Conservation (phyloP, 1,140 invertebrate species). For the Calosoma granatense region DNA sequence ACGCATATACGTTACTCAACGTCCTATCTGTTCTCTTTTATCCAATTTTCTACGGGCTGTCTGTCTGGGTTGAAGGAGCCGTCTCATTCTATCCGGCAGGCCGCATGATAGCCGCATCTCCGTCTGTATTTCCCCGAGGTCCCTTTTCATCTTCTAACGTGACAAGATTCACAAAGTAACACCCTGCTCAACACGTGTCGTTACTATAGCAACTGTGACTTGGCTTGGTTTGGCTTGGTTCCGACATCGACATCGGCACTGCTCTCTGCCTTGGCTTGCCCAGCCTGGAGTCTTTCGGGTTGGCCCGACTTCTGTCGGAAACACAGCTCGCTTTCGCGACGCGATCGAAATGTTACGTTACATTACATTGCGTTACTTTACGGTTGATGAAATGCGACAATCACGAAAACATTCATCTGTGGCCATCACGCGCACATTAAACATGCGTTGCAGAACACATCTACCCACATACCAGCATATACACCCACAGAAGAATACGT, state of each 20-base stretch:
- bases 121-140: conserved; percentile 9
- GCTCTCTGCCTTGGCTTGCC: no score
- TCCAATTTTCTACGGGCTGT: conserved; percentile 7
- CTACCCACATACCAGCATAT: no score
- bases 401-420: background rate
- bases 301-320: background rate
- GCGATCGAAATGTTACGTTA: background rate
- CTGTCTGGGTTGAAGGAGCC: background rate
- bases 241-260: no score
- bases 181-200: conserved; percentile 35
- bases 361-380: background rate
- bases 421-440: no score
- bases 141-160: conserved; percentile 36
- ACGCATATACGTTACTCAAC: conserved; percentile 8
- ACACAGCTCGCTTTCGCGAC: background rate
- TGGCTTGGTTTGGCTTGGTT: background rate
- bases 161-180: conserved; percentile 36
- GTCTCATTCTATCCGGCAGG: background rate
- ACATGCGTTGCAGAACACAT: no score
- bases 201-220: conserved; percentile 30
- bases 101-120: background rate
- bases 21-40: conserved; percentile 6
- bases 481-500: no score
- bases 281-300: no score
- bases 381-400: no score